Percentiles rank a stretch among this genome's conserved stretches.
Conservation (phyloP, 2,797 vertebrate species). For the Antennarius maculatus region DNA sequence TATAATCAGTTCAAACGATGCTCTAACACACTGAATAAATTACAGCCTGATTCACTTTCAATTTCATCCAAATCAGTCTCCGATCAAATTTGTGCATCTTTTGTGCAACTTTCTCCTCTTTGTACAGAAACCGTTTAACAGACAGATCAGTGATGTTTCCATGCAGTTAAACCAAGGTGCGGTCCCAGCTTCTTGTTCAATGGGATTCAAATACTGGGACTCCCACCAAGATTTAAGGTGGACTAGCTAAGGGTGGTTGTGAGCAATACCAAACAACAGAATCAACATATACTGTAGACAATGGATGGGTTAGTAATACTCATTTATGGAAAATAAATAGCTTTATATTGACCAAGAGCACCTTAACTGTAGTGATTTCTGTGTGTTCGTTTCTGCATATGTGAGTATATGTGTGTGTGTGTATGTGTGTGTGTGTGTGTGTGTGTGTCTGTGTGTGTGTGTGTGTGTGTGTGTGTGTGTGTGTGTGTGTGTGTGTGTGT, state of each 20-base stretch:
- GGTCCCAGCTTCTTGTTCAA: constrained; percentile 17
- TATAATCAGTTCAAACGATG: constrained; percentile 31
- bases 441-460: no score
- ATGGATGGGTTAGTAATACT: constrained; percentile 79
- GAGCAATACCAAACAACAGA: constrained; percentile 70
- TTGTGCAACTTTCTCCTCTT: constrained; percentile 27
- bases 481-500: constrained; percentile 31
- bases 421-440: no score
- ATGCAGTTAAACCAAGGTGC: constrained; percentile 77
- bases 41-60: constrained; percentile 6
- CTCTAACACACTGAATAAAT: constrained; percentile 1
- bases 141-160: constrained; percentile 67
- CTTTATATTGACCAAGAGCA: constrained; percentile 35
- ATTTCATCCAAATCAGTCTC: constrained; percentile 25
- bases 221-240: constrained; percentile 72
- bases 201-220: constrained; percentile 17
- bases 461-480: constrained; percentile 18
- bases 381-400: constrained; percentile 29
- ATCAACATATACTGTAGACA: constrained; percentile 74
- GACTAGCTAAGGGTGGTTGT: constrained; percentile 71
- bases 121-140: constrained; percentile 66
- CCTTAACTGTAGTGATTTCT: constrained; percentile 33
- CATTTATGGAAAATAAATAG: constrained; percentile 52
- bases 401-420: constrained; percentile 19
- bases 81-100: constrained; percentile 20